Conservation (phyloP, 1,140 invertebrate species). For the Hyles vespertilio region DNA sequence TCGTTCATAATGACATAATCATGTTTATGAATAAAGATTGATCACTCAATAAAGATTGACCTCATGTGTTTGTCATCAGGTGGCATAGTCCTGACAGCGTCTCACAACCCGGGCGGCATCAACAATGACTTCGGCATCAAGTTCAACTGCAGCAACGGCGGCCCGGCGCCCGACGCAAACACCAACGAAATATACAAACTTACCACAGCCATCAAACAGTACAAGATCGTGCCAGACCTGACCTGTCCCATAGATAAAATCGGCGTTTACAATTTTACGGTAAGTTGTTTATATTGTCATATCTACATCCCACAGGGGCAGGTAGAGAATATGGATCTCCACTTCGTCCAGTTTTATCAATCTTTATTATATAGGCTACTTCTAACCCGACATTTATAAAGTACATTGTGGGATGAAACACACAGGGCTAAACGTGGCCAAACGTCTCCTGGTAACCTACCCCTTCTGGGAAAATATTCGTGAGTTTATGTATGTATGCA, state of each 20-base stretch:
- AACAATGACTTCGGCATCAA: slow-evolving; percentile 99
- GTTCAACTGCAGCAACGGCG: slow-evolving; percentile 98
- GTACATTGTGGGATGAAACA: too few relatives aligned
- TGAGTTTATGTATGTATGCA: too few relatives aligned
- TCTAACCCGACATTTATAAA: too few relatives aligned
- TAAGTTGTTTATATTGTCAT: slow-evolving; percentile 8
- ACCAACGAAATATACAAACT: slow-evolving; percentile 93
- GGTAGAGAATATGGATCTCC: too few relatives aligned
- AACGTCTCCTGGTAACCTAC: too few relatives aligned
- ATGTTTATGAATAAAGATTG: not conserved
- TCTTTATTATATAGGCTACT: too few relatives aligned
- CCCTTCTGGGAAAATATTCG: too few relatives aligned
- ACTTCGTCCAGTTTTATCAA: too few relatives aligned
- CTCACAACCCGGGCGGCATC: slow-evolving; percentile 98
- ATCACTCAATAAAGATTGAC: not conserved
- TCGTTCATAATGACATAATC: too few relatives aligned
- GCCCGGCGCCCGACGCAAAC: slow-evolving; percentile 93
- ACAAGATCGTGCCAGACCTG: slow-evolving; percentile 87
- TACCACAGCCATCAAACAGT: slow-evolving; percentile 86
- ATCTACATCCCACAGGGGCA: too few relatives aligned
- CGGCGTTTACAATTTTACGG: slow-evolving; percentile 72
- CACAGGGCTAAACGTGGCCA: too few relatives aligned
- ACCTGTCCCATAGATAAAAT: slow-evolving; percentile 86
- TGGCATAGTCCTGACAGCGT: slow-evolving; percentile 98
- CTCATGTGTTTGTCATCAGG: slow-evolving; percentile 73